Evolutionary conservation across 53 echinoderm and acorn worm genomes (phyloP).

Genomic region (Stichopus horrens): DNA sequence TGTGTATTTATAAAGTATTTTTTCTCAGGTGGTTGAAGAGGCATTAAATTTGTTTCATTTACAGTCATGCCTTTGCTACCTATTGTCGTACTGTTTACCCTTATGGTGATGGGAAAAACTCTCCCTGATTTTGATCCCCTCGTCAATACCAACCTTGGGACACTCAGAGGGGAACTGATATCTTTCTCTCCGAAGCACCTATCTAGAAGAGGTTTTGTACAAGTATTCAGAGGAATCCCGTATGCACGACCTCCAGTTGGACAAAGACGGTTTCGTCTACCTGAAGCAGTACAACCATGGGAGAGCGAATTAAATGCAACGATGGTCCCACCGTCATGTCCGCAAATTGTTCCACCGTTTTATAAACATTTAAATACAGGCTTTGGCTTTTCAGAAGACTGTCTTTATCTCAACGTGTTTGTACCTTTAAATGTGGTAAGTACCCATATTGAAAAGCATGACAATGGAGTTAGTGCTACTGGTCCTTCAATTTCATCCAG

Average conservation of each 20-base stretch:
- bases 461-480: too few relatives aligned
- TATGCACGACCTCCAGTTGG: constrained; percentile 25
- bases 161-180: neutral
- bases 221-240: neutral
- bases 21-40: too few relatives aligned
- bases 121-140: neutral
- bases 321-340: neutral
- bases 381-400: constrained; percentile 9
- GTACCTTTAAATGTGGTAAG: neutral
- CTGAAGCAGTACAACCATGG: constrained; percentile 8
- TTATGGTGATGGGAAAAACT: neutral
- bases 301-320: neutral
- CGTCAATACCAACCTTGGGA: neutral
- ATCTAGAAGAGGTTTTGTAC: neutral
- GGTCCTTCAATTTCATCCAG: too few relatives aligned
- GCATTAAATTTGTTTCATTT: too few relatives aligned
- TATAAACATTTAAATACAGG: neutral
- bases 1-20: too few relatives aligned
- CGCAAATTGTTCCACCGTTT: neutral
- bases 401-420: constrained; percentile 29
- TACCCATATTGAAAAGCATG: neutral
- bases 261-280: neutral
- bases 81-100: too few relatives aligned
- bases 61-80: too few relatives aligned
- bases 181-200: neutral